Evolutionary conservation across 2,888 invertebrate genomes (phyloP).

Genomic region (Agrochola circellaris): DNA sequence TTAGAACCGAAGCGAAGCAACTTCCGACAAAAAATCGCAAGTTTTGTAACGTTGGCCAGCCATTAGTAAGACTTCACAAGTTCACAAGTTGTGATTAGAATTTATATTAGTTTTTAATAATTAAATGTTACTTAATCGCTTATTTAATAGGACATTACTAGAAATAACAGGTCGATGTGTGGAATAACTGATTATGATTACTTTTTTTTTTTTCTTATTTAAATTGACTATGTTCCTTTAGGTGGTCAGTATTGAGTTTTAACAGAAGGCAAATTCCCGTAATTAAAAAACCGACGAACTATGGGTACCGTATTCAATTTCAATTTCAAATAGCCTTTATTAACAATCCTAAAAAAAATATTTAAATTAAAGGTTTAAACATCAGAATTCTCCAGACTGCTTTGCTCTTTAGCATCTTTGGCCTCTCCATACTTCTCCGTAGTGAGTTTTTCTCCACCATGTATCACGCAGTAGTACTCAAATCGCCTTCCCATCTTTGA

Average conservation of each 20-base stretch:
- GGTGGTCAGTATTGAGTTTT: neutral
- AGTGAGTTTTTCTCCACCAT: too few species aligned
- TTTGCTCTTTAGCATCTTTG: too few species aligned
- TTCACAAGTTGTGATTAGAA: slow-evolving; percentile 58
- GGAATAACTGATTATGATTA: slow-evolving; percentile 28
- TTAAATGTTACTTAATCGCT: slow-evolving; percentile 58
- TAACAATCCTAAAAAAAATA: too few species aligned
- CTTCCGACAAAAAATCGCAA: slow-evolving; percentile 33
- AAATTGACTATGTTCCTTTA: slow-evolving; percentile 28
- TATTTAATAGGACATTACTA: slow-evolving; percentile 31
- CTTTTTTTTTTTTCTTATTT: neutral
- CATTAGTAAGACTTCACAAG: slow-evolving; percentile 25
- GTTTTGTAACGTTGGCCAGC: neutral
- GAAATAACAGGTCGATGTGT: slow-evolving; percentile 38
- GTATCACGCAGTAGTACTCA: too few species aligned
- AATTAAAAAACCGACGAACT: too few species aligned
- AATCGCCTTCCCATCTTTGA: too few species aligned
- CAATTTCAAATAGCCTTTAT: too few species aligned
- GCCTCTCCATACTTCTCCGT: too few species aligned
- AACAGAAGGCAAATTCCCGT: too few species aligned
- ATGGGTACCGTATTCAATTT: too few species aligned
- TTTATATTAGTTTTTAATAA: slow-evolving; percentile 34
- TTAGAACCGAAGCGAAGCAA: neutral
- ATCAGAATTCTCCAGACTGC: too few species aligned
- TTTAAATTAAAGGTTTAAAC: too few species aligned